Percentiles rank a stretch among this genome's conserved stretches.
These are phyloP conservation scores for Acropora tenuis DNA, from an alignment of 64 coral and sea anemone genomes.

Conservation along the genomic window DNA sequence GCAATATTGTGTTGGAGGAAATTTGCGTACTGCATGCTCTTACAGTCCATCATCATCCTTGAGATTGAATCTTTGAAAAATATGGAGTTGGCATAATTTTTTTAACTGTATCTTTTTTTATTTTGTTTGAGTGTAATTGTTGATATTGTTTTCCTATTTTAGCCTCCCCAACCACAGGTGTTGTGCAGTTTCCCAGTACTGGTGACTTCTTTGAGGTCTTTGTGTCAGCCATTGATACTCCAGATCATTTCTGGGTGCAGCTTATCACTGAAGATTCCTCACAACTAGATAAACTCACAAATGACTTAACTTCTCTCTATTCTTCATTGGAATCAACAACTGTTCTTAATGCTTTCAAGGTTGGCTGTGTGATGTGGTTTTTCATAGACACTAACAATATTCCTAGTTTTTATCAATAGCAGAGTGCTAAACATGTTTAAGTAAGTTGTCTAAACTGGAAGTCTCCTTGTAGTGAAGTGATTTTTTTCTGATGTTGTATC, in stretches of 20 bases:
- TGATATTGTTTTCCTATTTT: background rate
- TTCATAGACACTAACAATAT: background rate
- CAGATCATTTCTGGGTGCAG: slow-evolving; percentile 70
- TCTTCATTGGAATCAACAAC: slow-evolving; percentile 4
- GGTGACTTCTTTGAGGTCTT: slow-evolving; percentile 61
- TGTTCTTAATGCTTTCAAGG: slow-evolving; percentile 49
- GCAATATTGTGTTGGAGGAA: no score
- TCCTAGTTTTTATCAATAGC: no score
- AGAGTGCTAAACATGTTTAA: no score
- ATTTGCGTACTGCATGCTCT: no score
- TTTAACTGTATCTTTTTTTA: background rate
- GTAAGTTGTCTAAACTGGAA: no score
- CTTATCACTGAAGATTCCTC: slow-evolving; percentile 47
- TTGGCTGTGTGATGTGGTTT: background rate
- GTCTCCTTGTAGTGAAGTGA: no score
- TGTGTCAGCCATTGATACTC: slow-evolving; percentile 64
- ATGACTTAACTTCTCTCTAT: slow-evolving; percentile 25
- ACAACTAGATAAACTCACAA: slow-evolving; percentile 45
- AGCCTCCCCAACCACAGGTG: slow-evolving; percentile 13
- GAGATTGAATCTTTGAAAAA: no score
- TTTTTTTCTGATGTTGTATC: no score
- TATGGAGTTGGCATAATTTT: background rate
- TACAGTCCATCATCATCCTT: no score
- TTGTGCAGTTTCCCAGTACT: slow-evolving; percentile 30
- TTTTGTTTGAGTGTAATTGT: background rate